Evolutionary conservation across 2,888 invertebrate species (phyloP).

Genomic region (Agrypnus murinus): DNA sequence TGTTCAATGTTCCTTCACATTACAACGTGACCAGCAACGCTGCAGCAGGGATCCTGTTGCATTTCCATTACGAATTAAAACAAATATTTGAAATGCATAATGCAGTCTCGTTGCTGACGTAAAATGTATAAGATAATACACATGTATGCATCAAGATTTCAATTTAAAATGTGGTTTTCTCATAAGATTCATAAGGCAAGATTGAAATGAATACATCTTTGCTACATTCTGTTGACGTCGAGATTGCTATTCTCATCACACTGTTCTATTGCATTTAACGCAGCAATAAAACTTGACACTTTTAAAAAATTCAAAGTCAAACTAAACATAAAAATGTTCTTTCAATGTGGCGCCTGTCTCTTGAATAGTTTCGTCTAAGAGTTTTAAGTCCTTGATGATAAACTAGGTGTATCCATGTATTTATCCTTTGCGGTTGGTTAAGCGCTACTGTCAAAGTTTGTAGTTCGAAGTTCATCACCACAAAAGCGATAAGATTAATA

Average conservation of each 20-base stretch:
- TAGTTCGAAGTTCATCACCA: neutral
- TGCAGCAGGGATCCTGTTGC: no score
- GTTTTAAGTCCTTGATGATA: slow-evolving; percentile 12
- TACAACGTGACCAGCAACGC: no score
- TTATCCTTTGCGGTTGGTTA: slow-evolving; percentile 20
- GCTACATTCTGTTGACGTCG: no score
- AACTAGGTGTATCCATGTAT: slow-evolving; percentile 23
- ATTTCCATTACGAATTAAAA: no score
- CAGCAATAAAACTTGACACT: neutral
- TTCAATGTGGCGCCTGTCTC: slow-evolving; percentile 9
- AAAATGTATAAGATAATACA: no score
- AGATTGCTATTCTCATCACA: neutral
- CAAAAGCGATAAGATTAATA: slow-evolving; percentile 6
- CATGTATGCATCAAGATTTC: no score
- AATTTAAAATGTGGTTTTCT: no score
- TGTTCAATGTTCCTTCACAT: no score
- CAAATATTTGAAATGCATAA: no score
- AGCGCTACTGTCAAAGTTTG: slow-evolving; percentile 9
- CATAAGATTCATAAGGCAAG: no score
- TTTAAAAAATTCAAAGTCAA: neutral
- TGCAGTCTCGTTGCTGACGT: no score
- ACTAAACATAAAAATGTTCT: slow-evolving; percentile 1
- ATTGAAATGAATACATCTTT: no score
- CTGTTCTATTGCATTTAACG: neutral
- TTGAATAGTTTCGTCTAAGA: neutral